phyloP scores from a whole-genome alignment of 2,888 invertebrate species.

The Altica lythri region DNA sequence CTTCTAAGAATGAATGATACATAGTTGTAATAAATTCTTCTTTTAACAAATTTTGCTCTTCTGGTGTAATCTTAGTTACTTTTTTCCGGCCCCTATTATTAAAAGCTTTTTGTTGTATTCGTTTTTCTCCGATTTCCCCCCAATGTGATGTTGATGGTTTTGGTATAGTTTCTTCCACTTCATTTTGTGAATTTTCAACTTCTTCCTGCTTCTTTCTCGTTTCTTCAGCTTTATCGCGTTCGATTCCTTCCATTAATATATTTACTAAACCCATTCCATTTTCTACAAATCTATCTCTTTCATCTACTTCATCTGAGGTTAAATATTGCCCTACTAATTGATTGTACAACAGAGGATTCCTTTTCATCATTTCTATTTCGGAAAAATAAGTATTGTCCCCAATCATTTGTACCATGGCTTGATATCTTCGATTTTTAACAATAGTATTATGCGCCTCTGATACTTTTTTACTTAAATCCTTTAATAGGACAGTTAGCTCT shows the following conservation, averaged over 20 bases:
- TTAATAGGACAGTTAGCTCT: conserved; percentile 68
- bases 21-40: conserved; percentile 85
- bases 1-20: conserved; percentile 83
- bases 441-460: conserved; percentile 53
- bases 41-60: conserved; percentile 69
- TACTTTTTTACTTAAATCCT: conserved; percentile 60
- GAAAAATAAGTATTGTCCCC: conserved; percentile 79
- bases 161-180: conserved; percentile 41
- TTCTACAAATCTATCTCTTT: conserved; percentile 62
- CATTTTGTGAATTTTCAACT: conserved; percentile 61
- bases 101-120: conserved; percentile 39
- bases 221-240: conserved; percentile 70
- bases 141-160: conserved; percentile 41
- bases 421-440: conserved; percentile 76
- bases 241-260: conserved; percentile 80
- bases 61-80: conserved; percentile 43
- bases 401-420: conserved; percentile 76
- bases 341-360: conserved; percentile 89
- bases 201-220: conserved; percentile 66
- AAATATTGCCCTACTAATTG: conserved; percentile 87
- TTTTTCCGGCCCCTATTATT: conserved; percentile 24
- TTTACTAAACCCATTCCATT: conserved; percentile 70
- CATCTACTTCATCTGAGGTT: conserved; percentile 73
- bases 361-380: conserved; percentile 90
- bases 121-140: conserved; percentile 49